Percentiles rank a stretch among this genome's conserved stretches.
These are phyloP conservation scores for Diadumene lineata DNA, from an alignment of 92 coral and sea anemone species.

Conservation along the genomic window DNA sequence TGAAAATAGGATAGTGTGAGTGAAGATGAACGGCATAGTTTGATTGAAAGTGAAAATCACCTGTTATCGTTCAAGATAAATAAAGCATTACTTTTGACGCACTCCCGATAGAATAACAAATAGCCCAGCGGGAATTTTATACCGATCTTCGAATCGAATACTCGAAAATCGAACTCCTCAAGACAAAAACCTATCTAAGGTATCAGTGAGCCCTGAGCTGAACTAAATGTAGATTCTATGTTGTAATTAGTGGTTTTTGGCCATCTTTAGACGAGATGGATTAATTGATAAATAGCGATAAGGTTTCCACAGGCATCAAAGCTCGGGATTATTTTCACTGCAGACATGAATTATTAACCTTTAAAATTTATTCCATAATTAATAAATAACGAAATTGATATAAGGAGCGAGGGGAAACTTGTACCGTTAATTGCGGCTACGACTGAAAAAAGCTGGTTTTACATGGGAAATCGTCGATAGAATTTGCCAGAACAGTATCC, in stretches of 20 bases:
- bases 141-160: neutral
- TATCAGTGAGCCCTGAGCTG: neutral
- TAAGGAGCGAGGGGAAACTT: neutral
- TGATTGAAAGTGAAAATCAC: too few relatives aligned
- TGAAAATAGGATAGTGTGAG: too few relatives aligned
- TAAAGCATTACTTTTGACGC: neutral
- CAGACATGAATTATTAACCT: neutral
- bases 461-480: neutral
- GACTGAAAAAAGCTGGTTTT: neutral
- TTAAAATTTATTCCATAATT: slow-evolving; percentile 13
- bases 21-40: too few relatives aligned
- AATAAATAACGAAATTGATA: slow-evolving; percentile 12
- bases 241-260: neutral
- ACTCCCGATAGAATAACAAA: neutral
- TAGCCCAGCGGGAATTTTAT: neutral
- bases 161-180: neutral
- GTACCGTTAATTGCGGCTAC: slow-evolving; percentile 12
- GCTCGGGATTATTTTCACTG: neutral
- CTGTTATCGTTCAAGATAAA: too few relatives aligned
- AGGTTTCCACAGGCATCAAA: neutral
- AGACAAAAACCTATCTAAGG: neutral
- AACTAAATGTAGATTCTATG: neutral
- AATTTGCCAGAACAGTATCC: neutral
- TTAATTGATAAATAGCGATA: neutral
- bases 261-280: neutral